Evolutionary conservation across 2,888 invertebrate genomes (phyloP).

Genomic region (Carcina quercana): DNA sequence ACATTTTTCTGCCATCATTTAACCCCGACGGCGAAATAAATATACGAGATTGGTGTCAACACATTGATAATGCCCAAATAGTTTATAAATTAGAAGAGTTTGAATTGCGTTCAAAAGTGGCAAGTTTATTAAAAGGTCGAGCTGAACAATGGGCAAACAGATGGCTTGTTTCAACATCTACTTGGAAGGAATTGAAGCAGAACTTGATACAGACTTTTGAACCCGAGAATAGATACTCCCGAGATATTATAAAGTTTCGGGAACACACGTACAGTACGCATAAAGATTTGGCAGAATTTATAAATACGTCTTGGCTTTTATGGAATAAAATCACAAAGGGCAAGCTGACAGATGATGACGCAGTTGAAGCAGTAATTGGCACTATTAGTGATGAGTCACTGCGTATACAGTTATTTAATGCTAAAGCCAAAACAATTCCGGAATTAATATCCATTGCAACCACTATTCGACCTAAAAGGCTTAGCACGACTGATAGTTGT

Average conservation of each 20-base stretch:
- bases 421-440: slow-evolving; percentile 18
- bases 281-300: slow-evolving; percentile 20
- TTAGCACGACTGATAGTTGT: too few species aligned
- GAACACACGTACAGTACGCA: slow-evolving; percentile 21
- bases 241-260: slow-evolving; percentile 21
- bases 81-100: slow-evolving; percentile 20
- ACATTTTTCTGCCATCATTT: slow-evolving; percentile 22
- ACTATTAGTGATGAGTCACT: slow-evolving; percentile 22
- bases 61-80: slow-evolving; percentile 16
- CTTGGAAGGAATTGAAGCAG: slow-evolving; percentile 21
- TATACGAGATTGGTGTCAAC: slow-evolving; percentile 23
- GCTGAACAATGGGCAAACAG: slow-evolving; percentile 24
- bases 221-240: slow-evolving; percentile 26
- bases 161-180: slow-evolving; percentile 21
- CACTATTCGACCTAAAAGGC: slow-evolving; percentile 11
- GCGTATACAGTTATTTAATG: slow-evolving; percentile 22
- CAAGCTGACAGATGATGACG: slow-evolving; percentile 11
- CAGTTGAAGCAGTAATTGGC: slow-evolving; percentile 26
- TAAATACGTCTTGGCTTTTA: slow-evolving; percentile 24
- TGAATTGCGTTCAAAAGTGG: slow-evolving; percentile 23
- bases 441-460: slow-evolving; percentile 25
- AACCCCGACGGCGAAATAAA: slow-evolving; percentile 22
- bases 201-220: slow-evolving; percentile 17
- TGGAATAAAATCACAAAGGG: slow-evolving; percentile 24
- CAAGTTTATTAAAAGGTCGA: slow-evolving; percentile 23